Percentiles rank a stretch among this genome's conserved stretches.
Conservation (phyloP, 2,797 vertebrate genomes). For the Gymnothorax javanicus region DNA sequence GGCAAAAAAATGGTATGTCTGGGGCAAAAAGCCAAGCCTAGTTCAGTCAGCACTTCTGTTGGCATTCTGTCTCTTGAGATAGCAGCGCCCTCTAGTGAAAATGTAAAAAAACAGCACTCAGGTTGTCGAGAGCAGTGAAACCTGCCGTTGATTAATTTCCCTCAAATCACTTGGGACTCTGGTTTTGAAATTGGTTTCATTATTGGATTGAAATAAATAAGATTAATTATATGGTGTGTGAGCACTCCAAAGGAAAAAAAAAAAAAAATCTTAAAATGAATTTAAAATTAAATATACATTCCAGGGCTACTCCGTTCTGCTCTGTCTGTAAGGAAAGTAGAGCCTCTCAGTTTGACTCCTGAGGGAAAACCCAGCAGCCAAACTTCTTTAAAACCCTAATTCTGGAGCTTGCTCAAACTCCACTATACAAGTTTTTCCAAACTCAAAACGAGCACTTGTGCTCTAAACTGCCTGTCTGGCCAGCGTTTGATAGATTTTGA, state of each 20-base stretch:
- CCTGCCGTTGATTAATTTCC: background rate
- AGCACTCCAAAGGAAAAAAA: background rate
- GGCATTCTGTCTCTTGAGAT: background rate
- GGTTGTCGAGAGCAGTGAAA: background rate
- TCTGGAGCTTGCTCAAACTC: background rate
- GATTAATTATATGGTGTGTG: background rate
- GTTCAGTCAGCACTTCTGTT: too few relatives aligned
- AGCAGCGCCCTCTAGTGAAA: slow-evolving; percentile 8
- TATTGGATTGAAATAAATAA: background rate
- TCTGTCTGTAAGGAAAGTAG: background rate
- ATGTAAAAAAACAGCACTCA: background rate
- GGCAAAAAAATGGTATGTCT: background rate
- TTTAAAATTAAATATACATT: background rate
- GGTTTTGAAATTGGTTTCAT: background rate
- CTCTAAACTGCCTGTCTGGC: background rate
- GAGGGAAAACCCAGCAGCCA: background rate
- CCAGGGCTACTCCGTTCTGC: background rate
- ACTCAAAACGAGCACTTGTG: background rate
- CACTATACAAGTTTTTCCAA: too few relatives aligned
- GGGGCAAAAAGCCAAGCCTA: background rate
- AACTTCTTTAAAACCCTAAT: background rate
- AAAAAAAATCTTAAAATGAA: background rate
- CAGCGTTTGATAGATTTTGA: too few relatives aligned
- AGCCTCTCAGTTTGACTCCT: background rate
- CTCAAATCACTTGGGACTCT: background rate